A percentile compares a stretch with the other conserved stretches of the same genome.
Evolutionary conservation across 1,140 invertebrate species (phyloP).

Genomic region (Caenorhabditis brenneri): DNA sequence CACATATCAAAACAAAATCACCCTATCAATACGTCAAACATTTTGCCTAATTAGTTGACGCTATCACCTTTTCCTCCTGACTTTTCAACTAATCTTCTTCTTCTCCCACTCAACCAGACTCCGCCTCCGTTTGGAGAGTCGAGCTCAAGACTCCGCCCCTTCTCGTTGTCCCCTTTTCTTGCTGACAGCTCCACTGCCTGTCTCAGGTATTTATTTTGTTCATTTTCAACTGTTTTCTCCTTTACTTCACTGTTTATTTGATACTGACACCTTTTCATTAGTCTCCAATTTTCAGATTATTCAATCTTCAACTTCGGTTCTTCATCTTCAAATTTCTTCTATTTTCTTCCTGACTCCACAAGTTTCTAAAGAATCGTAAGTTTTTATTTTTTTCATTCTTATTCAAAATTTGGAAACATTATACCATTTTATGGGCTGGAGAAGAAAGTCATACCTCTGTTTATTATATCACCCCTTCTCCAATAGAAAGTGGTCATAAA

Average conservation of each 20-base stretch:
- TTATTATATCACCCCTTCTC: slow-evolving; percentile 26
- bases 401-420: neutral
- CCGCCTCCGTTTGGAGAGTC: neutral
- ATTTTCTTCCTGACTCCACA: no score
- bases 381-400: neutral
- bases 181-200: neutral
- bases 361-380: neutral
- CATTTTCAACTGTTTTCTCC: neutral
- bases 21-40: slow-evolving; percentile 1
- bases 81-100: slow-evolving; percentile 20
- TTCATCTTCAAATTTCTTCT: no score
- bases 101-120: neutral
- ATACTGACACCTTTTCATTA: neutral
- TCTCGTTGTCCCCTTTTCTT: neutral
- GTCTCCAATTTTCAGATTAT: no score
- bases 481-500: slow-evolving; percentile 33
- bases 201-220: slow-evolving; percentile 23
- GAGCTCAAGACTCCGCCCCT: neutral
- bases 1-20: slow-evolving; percentile 13
- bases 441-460: slow-evolving; percentile 34
- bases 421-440: slow-evolving; percentile 24
- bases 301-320: neutral
- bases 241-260: neutral
- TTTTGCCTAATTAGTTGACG: slow-evolving; percentile 20
- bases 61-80: slow-evolving; percentile 22